Evolutionary conservation across 2,797 vertebrate genomes (phyloP), one percentile per base, ranked within the genome.

Genomic region (Lagocephalus sceleratus): DNA sequence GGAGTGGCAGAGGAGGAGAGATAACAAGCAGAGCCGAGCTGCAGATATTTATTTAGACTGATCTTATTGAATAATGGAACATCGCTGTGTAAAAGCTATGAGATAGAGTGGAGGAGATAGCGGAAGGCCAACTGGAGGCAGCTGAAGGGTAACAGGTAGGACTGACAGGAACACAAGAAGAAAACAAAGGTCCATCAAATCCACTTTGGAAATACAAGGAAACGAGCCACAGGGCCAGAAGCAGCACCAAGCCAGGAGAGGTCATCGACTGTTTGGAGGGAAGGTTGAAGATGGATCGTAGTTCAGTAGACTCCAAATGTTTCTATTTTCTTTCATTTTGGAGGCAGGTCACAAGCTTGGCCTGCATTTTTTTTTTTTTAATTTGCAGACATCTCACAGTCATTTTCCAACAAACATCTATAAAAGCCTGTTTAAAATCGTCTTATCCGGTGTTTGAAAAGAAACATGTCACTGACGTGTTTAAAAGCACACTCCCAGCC

Each of bases 41-140:
- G 47, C 54, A 54, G 57, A 23, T 67, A 48, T 74, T 81, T 87
- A 55, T 82, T 83, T 71, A 47, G 55, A 75, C 47, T 63, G 59
- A 67, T 68, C 47, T 35, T 32, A 9, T 47, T 52, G 44, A 71
- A 75, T 59, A 54, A 50, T 54, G 50, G 64, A 68, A 66, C 63
- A 48, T 68, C 52, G 22, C 15, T 41, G 26, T 48, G 51, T 59
- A 62, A 69, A 48, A 23, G 54, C 45, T n/a, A 16, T 47, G 55
- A 66, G 51, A 68, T 51, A 29, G 42, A 71, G 5, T 25, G 26
- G 57, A 25, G 35, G 15, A 68, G 32, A 68, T 58, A 40, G 26
- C 12, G 12, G 51, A 62, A 54, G 6, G 63, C 53, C 73, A 71
- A 75, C 46, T 66, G 21, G 21, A 59, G 68, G 68, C 6, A n/a